Percentiles rank a stretch among this genome's conserved stretches.
Conservation (phyloP, 2,113 vertebrate genomes). For the Nycticorax nycticorax region DNA sequence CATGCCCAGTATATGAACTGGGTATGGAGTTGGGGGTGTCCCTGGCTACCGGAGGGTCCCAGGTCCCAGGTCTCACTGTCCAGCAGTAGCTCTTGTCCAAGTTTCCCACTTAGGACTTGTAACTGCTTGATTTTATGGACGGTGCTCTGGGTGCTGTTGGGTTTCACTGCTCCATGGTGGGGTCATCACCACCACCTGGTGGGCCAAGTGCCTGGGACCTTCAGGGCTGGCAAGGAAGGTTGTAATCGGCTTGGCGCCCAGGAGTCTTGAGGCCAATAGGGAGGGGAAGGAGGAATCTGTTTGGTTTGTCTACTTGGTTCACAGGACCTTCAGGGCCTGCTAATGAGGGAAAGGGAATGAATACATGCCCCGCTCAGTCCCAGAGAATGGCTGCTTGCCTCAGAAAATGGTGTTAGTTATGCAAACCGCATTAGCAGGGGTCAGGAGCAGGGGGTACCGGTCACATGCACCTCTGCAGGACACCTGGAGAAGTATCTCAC, state of each 20-base stretch:
- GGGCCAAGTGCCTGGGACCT: fast-evolving
- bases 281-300: neutral
- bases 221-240: neutral
- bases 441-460: fast-evolving
- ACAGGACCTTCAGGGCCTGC: neutral
- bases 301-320: neutral
- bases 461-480: neutral
- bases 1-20: too few species aligned
- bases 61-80: neutral
- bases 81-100: neutral
- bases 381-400: neutral
- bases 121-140: neutral
- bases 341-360: neutral
- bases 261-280: fast-evolving
- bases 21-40: neutral
- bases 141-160: neutral
- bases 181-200: neutral
- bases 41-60: neutral
- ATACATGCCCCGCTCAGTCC: neutral
- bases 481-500: neutral
- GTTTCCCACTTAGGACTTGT: neutral
- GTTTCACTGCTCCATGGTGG: neutral
- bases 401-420: neutral
- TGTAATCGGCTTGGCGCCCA: neutral
- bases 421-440: neutral